A percentile compares a stretch with the other conserved stretches of the same genome.
These are phyloP conservation scores for Cephus pygmeus DNA, from an alignment of 2,888 invertebrate species.

Conservation along the genomic window DNA sequence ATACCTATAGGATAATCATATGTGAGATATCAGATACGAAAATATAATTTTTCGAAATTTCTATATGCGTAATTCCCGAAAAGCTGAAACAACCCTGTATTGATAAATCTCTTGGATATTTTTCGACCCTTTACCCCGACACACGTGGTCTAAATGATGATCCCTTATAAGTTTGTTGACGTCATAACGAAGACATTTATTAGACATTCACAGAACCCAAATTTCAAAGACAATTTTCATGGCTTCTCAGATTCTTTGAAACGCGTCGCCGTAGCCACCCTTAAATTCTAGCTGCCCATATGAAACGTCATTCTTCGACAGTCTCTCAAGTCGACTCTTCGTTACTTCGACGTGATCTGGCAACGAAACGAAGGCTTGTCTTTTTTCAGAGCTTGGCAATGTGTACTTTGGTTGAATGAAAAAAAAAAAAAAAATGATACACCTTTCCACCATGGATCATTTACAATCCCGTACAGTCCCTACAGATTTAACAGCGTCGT, in stretches of 20 bases:
- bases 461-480: constrained; percentile 6
- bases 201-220: neutral
- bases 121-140: no score
- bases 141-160: no score
- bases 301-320: neutral
- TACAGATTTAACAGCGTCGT: constrained; percentile 26
- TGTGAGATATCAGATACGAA: no score
- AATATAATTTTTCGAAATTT: no score
- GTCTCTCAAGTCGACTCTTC: constrained; percentile 29
- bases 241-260: neutral
- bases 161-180: no score
- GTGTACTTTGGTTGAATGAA: neutral
- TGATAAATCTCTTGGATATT: no score
- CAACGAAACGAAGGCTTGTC: constrained; percentile 32
- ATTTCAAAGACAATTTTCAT: neutral
- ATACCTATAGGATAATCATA: no score
- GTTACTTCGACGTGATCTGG: constrained; percentile 50
- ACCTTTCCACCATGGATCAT: neutral
- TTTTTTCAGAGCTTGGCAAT: neutral
- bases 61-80: no score
- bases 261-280: neutral
- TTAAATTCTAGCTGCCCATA: neutral
- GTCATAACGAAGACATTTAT: neutral
- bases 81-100: no score
- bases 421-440: neutral